Conservation (phyloP, 2,113 vertebrate species). For the Alligator sinensis region DNA sequence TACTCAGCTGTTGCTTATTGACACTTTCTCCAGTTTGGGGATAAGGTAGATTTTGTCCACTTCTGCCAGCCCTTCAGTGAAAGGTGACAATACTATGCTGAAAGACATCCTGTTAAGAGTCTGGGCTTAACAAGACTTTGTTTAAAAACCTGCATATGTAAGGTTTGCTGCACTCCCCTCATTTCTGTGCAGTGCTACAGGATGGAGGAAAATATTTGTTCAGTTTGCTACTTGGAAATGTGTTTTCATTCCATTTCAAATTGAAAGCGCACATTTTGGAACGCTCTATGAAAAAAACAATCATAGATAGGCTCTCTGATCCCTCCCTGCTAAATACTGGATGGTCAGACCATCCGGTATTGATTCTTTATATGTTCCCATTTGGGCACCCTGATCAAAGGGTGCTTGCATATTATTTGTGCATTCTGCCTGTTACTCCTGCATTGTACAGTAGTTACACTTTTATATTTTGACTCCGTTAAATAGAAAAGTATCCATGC, state of each 20-base stretch:
- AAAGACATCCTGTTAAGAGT: background rate
- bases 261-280: no score
- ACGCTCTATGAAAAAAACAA: no score
- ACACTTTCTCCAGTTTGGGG: background rate
- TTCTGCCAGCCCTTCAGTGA: background rate
- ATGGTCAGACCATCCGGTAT: background rate
- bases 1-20: conserved; percentile 17
- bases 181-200: background rate
- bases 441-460: background rate
- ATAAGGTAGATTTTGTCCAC: background rate
- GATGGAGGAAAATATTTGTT: background rate
- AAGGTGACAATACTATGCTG: conserved; percentile 18
- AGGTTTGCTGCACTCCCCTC: background rate
- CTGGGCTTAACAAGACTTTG: background rate
- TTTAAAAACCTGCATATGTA: background rate
- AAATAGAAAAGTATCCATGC: background rate
- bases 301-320: no score
- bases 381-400: background rate
- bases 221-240: no score
- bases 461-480: background rate
- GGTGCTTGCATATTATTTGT: background rate
- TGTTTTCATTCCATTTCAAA: no score
- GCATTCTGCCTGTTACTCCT: background rate
- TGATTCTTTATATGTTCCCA: background rate
- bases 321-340: background rate